Evolutionary conservation across 2,888 invertebrate genomes (phyloP).

Genomic region (Scelioninae gen. 1): DNA sequence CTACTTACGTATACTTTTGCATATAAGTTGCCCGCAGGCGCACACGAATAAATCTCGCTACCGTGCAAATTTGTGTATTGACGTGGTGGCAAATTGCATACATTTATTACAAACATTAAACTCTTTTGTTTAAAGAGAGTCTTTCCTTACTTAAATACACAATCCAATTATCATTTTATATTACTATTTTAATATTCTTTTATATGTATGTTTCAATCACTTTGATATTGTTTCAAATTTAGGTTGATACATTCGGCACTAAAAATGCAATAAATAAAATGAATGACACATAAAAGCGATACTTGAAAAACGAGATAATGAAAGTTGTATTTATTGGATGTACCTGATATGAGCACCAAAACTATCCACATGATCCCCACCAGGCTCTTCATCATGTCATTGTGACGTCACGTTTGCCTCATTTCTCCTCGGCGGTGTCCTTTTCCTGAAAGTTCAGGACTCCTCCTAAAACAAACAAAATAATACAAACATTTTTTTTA

Average conservation of each 20-base stretch:
- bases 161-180: no score
- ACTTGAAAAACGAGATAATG: background rate
- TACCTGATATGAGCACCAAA: conserved; percentile 87
- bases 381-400: conserved; percentile 87
- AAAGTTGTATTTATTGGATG: conserved; percentile 62
- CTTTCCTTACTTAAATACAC: no score
- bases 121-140: no score
- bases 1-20: conserved; percentile 30
- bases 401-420: conserved; percentile 85
- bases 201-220: no score
- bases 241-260: no score
- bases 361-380: conserved; percentile 88
- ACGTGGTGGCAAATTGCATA: background rate
- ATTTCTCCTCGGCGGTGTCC: conserved; percentile 81
- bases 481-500: conserved; percentile 48
- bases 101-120: conserved; percentile 5
- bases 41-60: conserved; percentile 15
- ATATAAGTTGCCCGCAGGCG: conserved; percentile 26
- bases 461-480: conserved; percentile 74
- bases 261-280: background rate
- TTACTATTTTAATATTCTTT: no score
- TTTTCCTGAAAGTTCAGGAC: conserved; percentile 76
- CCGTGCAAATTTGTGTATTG: conserved; percentile 8
- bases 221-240: no score
- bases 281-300: conserved; percentile 3